A percentile compares a stretch with the other conserved stretches of the same genome.
These are phyloP conservation scores for Cottoperca gobio DNA, from an alignment of 2,797 vertebrate species.

Conservation along the genomic window DNA sequence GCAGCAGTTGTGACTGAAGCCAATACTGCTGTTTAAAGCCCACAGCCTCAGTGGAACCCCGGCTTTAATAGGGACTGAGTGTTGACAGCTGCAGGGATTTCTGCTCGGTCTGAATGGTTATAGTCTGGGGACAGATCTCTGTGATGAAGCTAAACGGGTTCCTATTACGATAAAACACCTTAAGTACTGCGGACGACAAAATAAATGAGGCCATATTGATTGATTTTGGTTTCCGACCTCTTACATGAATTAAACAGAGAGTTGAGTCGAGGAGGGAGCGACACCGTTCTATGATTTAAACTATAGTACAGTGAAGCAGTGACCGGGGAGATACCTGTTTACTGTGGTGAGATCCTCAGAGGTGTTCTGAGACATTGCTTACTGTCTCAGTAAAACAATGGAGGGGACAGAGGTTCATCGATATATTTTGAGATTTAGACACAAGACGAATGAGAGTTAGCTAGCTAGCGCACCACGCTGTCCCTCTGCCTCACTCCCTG, in stretches of 20 bases:
- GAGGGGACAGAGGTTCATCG: too few species aligned
- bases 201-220: slow-evolving; percentile 42
- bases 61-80: slow-evolving; percentile 33
- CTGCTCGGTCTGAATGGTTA: slow-evolving; percentile 15
- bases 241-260: neutral
- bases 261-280: neutral
- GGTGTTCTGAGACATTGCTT: too few species aligned
- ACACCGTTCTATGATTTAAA: too few species aligned
- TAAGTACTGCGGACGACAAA: slow-evolving; percentile 16
- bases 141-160: slow-evolving; percentile 40
- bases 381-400: too few species aligned
- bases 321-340: too few species aligned
- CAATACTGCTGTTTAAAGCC: slow-evolving; percentile 40
- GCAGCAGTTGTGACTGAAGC: slow-evolving; percentile 38
- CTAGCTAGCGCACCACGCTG: too few species aligned
- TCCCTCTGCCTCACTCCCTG: too few species aligned
- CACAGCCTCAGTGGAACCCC: neutral
- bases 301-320: neutral
- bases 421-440: too few species aligned
- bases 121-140: slow-evolving; percentile 44
- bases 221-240: slow-evolving; percentile 26
- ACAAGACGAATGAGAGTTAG: too few species aligned
- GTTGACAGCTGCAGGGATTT: slow-evolving; percentile 56
- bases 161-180: slow-evolving; percentile 35
- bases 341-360: too few species aligned